Base-by-base conservation (phyloP, 2,888 invertebrate genomes). In the Ennomos erosarius region DNA sequence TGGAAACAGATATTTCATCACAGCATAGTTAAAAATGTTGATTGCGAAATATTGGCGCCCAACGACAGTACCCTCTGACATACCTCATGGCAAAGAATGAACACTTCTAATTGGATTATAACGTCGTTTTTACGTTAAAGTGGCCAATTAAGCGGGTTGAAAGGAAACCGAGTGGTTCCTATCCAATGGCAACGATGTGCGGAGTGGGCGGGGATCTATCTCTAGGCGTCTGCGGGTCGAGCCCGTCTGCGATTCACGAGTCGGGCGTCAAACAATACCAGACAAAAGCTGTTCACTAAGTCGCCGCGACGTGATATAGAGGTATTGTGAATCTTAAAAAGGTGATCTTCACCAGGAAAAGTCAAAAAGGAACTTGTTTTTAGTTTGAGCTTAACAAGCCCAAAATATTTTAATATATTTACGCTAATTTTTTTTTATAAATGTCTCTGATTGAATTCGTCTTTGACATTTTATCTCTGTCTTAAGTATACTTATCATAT, bases 101-200 rank as follows among this genome's bases (percentile, higher is more conserved):
- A 48, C 42, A 38, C 9, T 45, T 16, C 38, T 61, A 64, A 64
- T 61, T 47, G 58, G 61, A 61, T 64, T 64, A 60, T 55, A 49
- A 57, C 40, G 52, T 59, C 26, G 40, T 60, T 59, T 58, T 60
- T 53, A 56, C 52, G 51, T 37, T 52, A 42, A 60, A 46, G 38
- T 46, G 55, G 42, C 46, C 50, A 54, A 62, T 47, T 50, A 51
- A 37, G 13, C 16, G 35, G 37, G 1, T 8, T 35, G 11, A 37
- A 36, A 13, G 36, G 13, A 36, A 13, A 11, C 34, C 44, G 44
- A 38, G 16, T 13, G 49, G 49, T 55, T 13, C 11, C 11, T 49
- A 49, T 37, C 42, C 33, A 35, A 16, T 43, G 43, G 45, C 11
- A 16, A 11, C 34, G 10, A 13, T 34, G 9, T 10, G n/a, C 8